phyloP scores from a whole-genome alignment of 30 jellyfish, hydroid and myxozoan genomes.

The Cassiopea xamachana region DNA sequence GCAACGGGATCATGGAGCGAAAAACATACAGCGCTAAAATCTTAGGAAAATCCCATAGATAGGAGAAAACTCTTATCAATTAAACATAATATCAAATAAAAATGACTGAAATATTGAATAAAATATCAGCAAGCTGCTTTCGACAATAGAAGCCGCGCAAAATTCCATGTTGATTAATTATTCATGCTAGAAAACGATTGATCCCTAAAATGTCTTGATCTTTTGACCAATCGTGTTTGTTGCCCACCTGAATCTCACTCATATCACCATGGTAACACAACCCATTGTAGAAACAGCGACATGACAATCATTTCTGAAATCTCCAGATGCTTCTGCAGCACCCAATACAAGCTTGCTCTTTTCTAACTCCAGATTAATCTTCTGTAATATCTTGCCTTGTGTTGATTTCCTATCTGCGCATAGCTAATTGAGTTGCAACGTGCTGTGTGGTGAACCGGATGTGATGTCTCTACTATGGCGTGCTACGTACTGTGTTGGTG shows the following conservation, averaged over 20 bases:
- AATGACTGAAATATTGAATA: neutral
- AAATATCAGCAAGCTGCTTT: constrained; percentile 9
- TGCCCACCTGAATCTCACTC: constrained; percentile 31
- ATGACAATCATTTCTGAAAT: neutral
- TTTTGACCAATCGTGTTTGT: constrained; percentile 34
- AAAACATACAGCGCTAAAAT: neutral
- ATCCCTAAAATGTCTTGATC: constrained; percentile 31
- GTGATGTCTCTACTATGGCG: too few relatives aligned
- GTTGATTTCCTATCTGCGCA: too few relatives aligned
- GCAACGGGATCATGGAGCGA: neutral
- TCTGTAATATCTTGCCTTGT: neutral
- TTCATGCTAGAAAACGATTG: constrained; percentile 23
- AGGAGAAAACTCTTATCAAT: neutral
- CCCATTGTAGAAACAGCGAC: neutral
- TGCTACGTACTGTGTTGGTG: too few relatives aligned
- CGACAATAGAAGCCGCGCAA: constrained; percentile 59
- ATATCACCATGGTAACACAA: constrained; percentile 28
- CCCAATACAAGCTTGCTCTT: neutral
- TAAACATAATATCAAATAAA: neutral
- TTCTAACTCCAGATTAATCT: neutral
- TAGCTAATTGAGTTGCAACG: too few relatives aligned
- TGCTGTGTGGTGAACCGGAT: too few relatives aligned
- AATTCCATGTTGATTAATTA: constrained; percentile 32
- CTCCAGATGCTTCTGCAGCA: neutral
- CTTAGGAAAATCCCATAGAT: neutral